Conservation (phyloP, 2,888 invertebrate genomes). For the Scelioninae gen. 2 region DNA sequence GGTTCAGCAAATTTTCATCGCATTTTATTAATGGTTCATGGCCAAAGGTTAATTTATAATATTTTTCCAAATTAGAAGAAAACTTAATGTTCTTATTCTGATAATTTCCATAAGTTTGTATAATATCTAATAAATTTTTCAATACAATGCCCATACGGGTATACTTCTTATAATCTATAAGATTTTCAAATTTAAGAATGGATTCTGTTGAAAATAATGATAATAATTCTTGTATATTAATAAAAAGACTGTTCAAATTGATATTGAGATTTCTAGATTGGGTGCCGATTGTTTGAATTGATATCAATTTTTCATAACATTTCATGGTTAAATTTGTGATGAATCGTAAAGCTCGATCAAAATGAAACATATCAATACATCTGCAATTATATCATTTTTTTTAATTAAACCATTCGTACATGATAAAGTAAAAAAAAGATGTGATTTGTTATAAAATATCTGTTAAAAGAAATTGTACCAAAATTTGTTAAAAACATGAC, state of each 20-base stretch:
- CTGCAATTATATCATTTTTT: slow-evolving; percentile 44
- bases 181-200: slow-evolving; percentile 57
- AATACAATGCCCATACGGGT: slow-evolving; percentile 65
- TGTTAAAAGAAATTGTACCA: too few species aligned
- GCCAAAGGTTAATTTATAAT: slow-evolving; percentile 68
- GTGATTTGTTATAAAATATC: too few species aligned
- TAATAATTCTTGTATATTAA: slow-evolving; percentile 65
- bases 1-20: slow-evolving; percentile 51
- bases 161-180: slow-evolving; percentile 53
- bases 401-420: too few species aligned
- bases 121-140: slow-evolving; percentile 63
- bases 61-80: slow-evolving; percentile 53
- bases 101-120: slow-evolving; percentile 60
- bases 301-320: slow-evolving; percentile 64
- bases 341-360: slow-evolving; percentile 61
- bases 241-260: slow-evolving; percentile 61
- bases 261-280: slow-evolving; percentile 61
- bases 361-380: slow-evolving; percentile 64
- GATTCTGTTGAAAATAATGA: slow-evolving; percentile 60
- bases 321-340: slow-evolving; percentile 59
- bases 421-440: too few species aligned
- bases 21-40: slow-evolving; percentile 54
- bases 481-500: too few species aligned
- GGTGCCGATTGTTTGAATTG: slow-evolving; percentile 58
- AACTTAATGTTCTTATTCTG: slow-evolving; percentile 26